Evolutionary conservation across 2,797 vertebrate species (phyloP).

Genomic region (Coccyzus lansbergi): DNA sequence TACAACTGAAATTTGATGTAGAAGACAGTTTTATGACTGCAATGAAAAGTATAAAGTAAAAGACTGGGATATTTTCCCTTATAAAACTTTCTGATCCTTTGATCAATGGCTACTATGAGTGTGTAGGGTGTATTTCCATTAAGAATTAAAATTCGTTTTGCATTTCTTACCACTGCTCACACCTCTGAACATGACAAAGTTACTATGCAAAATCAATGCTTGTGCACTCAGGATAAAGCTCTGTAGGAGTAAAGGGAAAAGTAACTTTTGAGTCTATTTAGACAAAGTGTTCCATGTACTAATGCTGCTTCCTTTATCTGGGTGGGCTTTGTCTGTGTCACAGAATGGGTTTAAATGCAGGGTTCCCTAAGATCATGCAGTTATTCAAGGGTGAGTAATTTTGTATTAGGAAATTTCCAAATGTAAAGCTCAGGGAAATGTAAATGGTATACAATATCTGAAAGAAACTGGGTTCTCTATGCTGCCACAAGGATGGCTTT

Average conservation of each 20-base stretch:
- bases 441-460: not conserved
- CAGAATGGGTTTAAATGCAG: not conserved
- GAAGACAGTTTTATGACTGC: not conserved
- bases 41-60: not conserved
- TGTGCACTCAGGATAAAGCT: not conserved
- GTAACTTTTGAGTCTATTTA: not conserved
- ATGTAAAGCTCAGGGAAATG: not conserved
- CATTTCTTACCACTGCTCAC: not conserved
- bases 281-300: not conserved
- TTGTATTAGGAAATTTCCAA: not conserved
- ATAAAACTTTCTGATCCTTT: not conserved
- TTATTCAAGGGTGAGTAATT: not conserved
- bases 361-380: not conserved
- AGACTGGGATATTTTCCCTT: fast-evolving
- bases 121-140: not conserved
- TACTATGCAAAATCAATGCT: not conserved
- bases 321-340: not conserved
- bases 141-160: not conserved
- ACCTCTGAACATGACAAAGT: not conserved
- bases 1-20: not conserved
- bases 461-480: not conserved
- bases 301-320: not conserved
- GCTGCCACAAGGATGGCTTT: not conserved
- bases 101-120: not conserved
- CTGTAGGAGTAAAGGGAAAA: not conserved